Base-by-base conservation (phyloP, 2,797 vertebrate genomes). In the Karalla daura region DNA sequence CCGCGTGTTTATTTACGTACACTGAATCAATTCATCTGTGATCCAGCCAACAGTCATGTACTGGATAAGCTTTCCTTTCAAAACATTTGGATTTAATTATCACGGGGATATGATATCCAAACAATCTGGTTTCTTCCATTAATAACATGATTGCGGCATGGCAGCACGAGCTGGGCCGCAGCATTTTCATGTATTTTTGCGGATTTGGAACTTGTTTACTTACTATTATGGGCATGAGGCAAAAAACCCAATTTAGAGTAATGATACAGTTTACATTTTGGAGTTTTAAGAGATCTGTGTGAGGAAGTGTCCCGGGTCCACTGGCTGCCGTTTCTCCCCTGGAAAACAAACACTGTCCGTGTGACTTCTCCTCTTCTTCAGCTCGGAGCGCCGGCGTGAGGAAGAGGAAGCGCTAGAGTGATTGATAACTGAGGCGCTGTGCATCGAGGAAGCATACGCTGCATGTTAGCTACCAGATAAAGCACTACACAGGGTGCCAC, bases 61-160 rank as follows among this genome's bases (percentile, higher is more conserved):
- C 82, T 88, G 78, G 86, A 88, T 91, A 89, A 92, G 87, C 87
- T 91, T 89, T 87, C 74, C 36, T 90, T 88, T 90, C 80, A 89
- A 91, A 92, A 91, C 89, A 92, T 91, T 93, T 93, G 90, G 90
- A 82, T 92, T 92, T 87, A 90, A 87, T 94, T 91, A 90, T 91
- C 83, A 84, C 78, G 74, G 88, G 87, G 88, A 92, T 92, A 90
- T 86, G 88, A 91, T 91, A 92, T 92, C 91, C 86, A 91, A 91
- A 91, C 91, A 93, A 91, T 88, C 86, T 78, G 83, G 70, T 89
- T 88, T 88, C 86, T 86, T 88, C 87, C 88, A 91, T 91, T 92
- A 93, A 92, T 92, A 93, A 90, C 81, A 86, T 69, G 72, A 86
- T 83, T 87, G 85, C 66, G 15, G 85, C 66, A 78, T 78, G 65